Base-by-base conservation (phyloP, 2,113 vertebrate species). In the Nerophis ophidion region DNA sequence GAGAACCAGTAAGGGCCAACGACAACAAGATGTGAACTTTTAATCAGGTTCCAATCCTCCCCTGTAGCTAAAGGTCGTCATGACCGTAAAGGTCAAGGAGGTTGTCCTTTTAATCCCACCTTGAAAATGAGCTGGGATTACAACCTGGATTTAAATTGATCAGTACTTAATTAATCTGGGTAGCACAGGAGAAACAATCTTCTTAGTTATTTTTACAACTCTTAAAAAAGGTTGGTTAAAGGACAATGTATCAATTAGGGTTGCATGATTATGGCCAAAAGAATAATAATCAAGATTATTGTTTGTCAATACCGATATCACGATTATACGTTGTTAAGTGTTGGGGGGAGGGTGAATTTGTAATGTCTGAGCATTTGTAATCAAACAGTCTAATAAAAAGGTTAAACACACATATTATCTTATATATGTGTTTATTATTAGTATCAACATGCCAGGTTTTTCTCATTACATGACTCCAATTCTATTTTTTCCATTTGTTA, bases 81-180 rank as follows among this genome's bases (percentile, higher is more conserved):
- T 70, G 76, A 77, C 77, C 68, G 68, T 53, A 14, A 54, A 78
- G 70, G 71, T 59, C 69, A 68, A 66, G 45, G 8, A 62, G 67
- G 65, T 70, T 71, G 11, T 65, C 53, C 64, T 77, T 75, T 79
- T 62, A 80, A 80, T 71, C 66, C 72, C 57, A 72, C 79, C 63
- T 73, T 79, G 68, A 79, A 82, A 84, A 81, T 67, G 65, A 81
- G 61, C 71, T 46, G 14, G 71, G 76, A 82, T 86, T 82, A 82
- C 63, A 65, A n/a, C 8, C 40, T 50, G 60, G 66, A 74, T 80
- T 79, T 60, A 74, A 72, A 11, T 57, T 76, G 65, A 75, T 74
- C 61, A 70, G 45, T 3, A 50, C 4, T 8, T 60, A 65, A 70
- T 63, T 68, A 72, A 57, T 80, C 68, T 63, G 64, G 52, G 40